A percentile compares a stretch with the other conserved stretches of the same genome.
Evolutionary conservation across 1,140 invertebrate genomes (phyloP).

Genomic region (Zaprionus lachaisei): DNA sequence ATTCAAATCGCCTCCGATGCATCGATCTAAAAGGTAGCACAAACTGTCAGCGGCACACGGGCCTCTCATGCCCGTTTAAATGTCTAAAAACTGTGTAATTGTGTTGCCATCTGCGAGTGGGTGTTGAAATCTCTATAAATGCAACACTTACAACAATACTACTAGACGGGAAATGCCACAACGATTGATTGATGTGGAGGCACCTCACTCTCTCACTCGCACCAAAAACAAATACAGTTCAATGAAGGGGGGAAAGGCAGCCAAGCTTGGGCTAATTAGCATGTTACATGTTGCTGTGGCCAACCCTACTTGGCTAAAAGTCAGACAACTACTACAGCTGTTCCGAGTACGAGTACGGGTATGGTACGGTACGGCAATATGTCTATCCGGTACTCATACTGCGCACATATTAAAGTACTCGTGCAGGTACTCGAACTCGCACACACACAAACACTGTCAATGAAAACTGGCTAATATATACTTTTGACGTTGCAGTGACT

Average conservation of each 20-base stretch:
- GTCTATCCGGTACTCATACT: slow-evolving; percentile 7
- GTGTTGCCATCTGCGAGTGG: slow-evolving; percentile 44
- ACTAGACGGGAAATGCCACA: slow-evolving; percentile 64
- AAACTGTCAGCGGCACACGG: slow-evolving; percentile 16
- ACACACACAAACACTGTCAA: background rate
- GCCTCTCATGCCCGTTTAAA: slow-evolving; percentile 1
- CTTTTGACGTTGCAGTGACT: slow-evolving; percentile 26
- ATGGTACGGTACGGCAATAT: background rate
- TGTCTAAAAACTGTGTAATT: slow-evolving; percentile 49
- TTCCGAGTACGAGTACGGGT: slow-evolving; percentile 23
- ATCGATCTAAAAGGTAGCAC: slow-evolving; percentile 41
- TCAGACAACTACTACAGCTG: slow-evolving; percentile 56
- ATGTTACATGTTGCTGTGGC: slow-evolving; percentile 63
- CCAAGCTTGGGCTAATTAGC: slow-evolving; percentile 72
- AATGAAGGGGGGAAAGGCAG: slow-evolving; percentile 20
- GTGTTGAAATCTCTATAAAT: slow-evolving; percentile 65
- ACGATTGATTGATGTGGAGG: slow-evolving; percentile 37
- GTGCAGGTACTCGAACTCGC: slow-evolving; percentile 5
- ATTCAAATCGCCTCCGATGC: slow-evolving; percentile 33
- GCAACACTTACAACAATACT: slow-evolving; percentile 33
- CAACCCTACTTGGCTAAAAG: slow-evolving; percentile 73
- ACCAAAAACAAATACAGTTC: slow-evolving; percentile 20
- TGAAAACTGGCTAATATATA: slow-evolving; percentile 51
- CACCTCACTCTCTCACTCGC: background rate
- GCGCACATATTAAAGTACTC: slow-evolving; percentile 16